Conservation (phyloP, 2,797 vertebrate genomes). For the Schizopygopsis pylzovi region DNA sequence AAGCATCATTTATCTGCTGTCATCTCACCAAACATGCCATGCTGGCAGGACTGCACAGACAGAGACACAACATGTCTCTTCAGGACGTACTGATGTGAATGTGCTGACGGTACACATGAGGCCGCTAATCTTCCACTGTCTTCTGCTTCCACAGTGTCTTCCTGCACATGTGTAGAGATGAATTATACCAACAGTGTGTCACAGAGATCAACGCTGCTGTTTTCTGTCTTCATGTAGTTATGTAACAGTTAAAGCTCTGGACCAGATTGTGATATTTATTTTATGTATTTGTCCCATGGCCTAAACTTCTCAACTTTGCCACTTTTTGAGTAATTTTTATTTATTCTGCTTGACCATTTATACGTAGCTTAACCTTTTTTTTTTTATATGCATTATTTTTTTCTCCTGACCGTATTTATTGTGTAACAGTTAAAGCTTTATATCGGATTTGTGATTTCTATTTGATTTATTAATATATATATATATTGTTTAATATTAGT, state of each 20-base stretch:
- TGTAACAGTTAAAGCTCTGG: slow-evolving; percentile 37
- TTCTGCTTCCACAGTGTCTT: slow-evolving; percentile 59
- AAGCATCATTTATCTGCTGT: slow-evolving; percentile 22
- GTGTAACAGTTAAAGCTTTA: slow-evolving; percentile 11
- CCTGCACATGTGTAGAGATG: slow-evolving; percentile 49
- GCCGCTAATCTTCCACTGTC: not conserved
- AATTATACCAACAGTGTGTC: slow-evolving; percentile 47
- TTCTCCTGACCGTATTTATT: slow-evolving; percentile 48
- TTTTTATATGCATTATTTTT: slow-evolving; percentile 74
- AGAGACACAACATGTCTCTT: not conserved
- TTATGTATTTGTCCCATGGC: not conserved
- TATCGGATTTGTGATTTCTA: slow-evolving; percentile 70
- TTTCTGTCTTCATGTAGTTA: slow-evolving; percentile 45
- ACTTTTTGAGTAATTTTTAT: slow-evolving; percentile 20
- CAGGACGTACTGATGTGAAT: not conserved
- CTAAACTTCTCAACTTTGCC: slow-evolving; percentile 5
- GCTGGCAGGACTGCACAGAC: not conserved
- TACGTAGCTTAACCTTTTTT: slow-evolving; percentile 60
- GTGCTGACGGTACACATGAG: not conserved
- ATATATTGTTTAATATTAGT: not conserved
- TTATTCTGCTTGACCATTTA: slow-evolving; percentile 69
- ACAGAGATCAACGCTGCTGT: slow-evolving; percentile 58
- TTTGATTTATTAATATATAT: slow-evolving; percentile 64
- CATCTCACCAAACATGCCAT: not conserved
- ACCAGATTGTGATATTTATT: slow-evolving; percentile 20